Base-by-base conservation (phyloP, 92 coral and sea anemone species). In the Anthopleura xanthogrammica region DNA sequence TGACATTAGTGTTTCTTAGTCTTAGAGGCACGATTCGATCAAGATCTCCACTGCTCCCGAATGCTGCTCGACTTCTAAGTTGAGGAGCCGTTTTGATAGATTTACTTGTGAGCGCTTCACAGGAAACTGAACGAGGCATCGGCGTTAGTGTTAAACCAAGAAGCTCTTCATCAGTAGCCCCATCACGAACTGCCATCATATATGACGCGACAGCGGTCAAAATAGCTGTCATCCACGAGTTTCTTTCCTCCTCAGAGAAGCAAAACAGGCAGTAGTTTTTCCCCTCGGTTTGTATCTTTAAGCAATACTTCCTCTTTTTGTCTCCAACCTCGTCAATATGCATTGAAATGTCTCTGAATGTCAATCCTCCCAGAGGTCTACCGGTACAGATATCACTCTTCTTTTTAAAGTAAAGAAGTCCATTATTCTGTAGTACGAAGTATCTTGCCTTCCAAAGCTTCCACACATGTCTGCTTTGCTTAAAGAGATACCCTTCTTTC, bases 371-470 rank as follows among this genome's bases (percentile, higher is more conserved):
- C 4, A 94, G 89, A 8, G 99, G 95, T 42, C 89, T 43, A 0
- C 99, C 97, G 14, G 89, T 84, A 24, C 94, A 88, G 29, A 81
- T 20, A 39, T 81, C 84, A 48, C 92, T 84, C 70, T 92, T 94
- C 84, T 93, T 91, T 78, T 93, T 95, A 86, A 86, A 96, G 74
- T 96, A 96, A 72, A 92, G 86, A 50, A 96, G 78, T 9, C 99
- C 99, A 40, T 92, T 95, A 60, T 88, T 90, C 57, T 92, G 93
- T 24, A 96, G 93, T 41, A 96, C 94, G 72, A 96, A 96, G 24
- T 94, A 96, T 76, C 99, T 65, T 2, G 99, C 95, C 72, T 96
- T 96, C 99, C 99, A 96, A 7, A 94, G 91, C 80, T 94, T 96
- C 96, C 98, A 90, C 22, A 96, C 98, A 43, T 81, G 91, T 78